A percentile compares a stretch with the other conserved stretches of the same genome.
Conservation (phyloP, 2,113 vertebrate genomes). For the Nothoprocta pentlandii region DNA sequence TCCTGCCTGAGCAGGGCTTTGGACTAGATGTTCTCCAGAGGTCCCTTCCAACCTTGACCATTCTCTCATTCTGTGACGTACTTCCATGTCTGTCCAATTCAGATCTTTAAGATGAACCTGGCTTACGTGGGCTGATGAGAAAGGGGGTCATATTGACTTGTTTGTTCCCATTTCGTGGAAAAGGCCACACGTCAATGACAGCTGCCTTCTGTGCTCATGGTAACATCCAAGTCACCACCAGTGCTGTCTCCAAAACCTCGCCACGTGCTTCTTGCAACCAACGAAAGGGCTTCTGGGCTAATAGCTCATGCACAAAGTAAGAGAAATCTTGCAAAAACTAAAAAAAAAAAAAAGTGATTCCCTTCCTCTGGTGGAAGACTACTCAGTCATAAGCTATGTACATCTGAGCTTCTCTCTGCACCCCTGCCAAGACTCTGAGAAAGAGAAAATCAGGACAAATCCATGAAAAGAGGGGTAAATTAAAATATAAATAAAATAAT, state of each 20-base stretch:
- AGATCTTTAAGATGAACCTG: not conserved
- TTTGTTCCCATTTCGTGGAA: not conserved
- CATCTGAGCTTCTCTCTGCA: constrained; percentile 13
- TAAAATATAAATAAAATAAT: not conserved
- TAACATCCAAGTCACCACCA: rapidly evolving
- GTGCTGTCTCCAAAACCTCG: not conserved
- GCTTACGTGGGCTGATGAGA: not conserved
- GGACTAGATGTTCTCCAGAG: not conserved
- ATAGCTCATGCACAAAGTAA: not conserved
- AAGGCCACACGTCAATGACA: not conserved
- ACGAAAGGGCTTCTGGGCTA: not conserved
- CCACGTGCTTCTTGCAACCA: not conserved
- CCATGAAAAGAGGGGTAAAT: not conserved
- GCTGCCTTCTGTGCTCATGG: not conserved
- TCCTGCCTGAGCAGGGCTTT: not conserved
- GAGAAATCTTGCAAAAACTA: not conserved
- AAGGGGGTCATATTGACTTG: not conserved
- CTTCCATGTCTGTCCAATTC: not conserved
- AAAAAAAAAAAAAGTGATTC: not conserved
- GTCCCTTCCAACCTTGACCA: not conserved
- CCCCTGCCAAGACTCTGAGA: not conserved
- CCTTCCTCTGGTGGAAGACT: not conserved
- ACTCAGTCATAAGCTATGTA: constrained; percentile 22
- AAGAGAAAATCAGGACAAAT: constrained; percentile 4
- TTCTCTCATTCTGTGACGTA: not conserved